Evolutionary conservation across 2,113 vertebrate species (phyloP), one percentile per base, ranked within the genome.

Genomic region (Gopherus evgoodei): DNA sequence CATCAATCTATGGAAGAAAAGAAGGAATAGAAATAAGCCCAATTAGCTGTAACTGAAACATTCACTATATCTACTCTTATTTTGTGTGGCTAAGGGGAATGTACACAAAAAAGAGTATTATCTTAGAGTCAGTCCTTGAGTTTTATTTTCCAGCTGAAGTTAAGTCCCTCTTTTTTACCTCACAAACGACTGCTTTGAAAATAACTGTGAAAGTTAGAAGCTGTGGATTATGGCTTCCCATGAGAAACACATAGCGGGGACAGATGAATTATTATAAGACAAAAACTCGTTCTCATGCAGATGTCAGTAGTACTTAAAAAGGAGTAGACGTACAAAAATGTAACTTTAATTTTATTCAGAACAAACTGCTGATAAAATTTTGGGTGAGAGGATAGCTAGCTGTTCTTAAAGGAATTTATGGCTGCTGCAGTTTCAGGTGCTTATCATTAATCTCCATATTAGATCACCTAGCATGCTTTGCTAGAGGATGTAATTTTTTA

Each of bases 321-420:
- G 79, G n/a, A 90, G 35, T 14, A 8, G 4, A 62, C 69, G 42
- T 3, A 0, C 89, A 50, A 91, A 94, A 86, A 21, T 8, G 2
- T 69, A 21, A 80, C 49, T 4, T 21, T 42, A n/a, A 53, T 91
- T 84, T 1, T 1, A 81, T 65, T 72, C 89, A 86, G 83, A 89
- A 85, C 89, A 22, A 72, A 69, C 17, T 22, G n/a, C n/a, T 47
- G 22, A 47, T 78, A 47, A 22, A 49, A 2, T 83, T 96, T 95
- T 85, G 38, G 82, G 0, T 53, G 81, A 83, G 44, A 7, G 21
- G 84, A 29, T 35, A 0, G 0, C 47, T 91, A 0, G 0, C n/a
- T 91, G 4, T 79, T 5, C 62, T 3, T 21, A 38, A 88, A 53
- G 14, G 56, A 90, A 69, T 24, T 78, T 21, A 62, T 90, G 76